These are phyloP conservation scores for Ceratitis capitata DNA, from an alignment of 1,140 invertebrate genomes.

Conservation along the genomic window DNA sequence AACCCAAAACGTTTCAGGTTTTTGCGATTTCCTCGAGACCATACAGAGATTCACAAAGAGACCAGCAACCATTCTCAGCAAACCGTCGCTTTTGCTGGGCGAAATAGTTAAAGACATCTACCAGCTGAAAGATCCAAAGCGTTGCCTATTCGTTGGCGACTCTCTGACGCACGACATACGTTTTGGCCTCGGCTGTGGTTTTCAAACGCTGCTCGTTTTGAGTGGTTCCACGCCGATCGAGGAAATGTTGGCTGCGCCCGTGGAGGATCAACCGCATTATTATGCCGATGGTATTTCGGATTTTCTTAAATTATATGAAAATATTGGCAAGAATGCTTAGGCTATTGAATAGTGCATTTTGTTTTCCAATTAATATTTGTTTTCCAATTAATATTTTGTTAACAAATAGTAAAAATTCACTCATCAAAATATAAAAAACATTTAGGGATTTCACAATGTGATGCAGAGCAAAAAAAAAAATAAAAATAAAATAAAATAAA, in stretches of 20 bases:
- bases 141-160: slow-evolving; percentile 70
- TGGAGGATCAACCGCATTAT: slow-evolving; percentile 55
- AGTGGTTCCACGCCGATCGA: slow-evolving; percentile 63
- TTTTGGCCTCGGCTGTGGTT: slow-evolving; percentile 66
- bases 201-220: slow-evolving; percentile 66
- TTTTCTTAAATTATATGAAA: slow-evolving; percentile 40
- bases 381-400: no score
- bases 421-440: no score
- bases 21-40: slow-evolving; percentile 61
- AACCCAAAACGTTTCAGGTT: not conserved
- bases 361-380: no score
- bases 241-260: slow-evolving; percentile 31
- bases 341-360: no score
- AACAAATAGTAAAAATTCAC: no score
- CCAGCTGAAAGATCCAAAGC: slow-evolving; percentile 64
- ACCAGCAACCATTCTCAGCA: slow-evolving; percentile 64
- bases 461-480: no score
- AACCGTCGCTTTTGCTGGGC: slow-evolving; percentile 66
- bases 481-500: no score
- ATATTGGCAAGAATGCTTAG: slow-evolving; percentile 37
- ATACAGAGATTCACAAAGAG: slow-evolving; percentile 60
- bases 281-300: slow-evolving; percentile 55
- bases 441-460: no score
- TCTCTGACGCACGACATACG: slow-evolving; percentile 69
- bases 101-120: slow-evolving; percentile 59